phyloP scores from a whole-genome alignment of 2,888 invertebrate genomes.

The Diaphora mendica region DNA sequence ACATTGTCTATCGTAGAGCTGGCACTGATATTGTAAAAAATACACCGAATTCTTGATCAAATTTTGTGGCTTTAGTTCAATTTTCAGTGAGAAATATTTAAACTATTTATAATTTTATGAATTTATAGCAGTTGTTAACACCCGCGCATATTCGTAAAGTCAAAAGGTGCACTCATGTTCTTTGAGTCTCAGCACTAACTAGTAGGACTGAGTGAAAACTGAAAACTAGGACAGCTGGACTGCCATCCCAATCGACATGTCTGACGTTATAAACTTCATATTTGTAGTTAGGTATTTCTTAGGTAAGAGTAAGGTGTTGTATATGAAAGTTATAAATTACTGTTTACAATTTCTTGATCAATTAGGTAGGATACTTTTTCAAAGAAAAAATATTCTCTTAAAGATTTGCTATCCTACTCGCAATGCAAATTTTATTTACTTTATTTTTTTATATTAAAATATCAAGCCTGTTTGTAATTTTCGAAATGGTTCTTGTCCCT shows the following conservation, averaged over 20 bases:
- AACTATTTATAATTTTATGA: background rate
- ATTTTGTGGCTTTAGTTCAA: background rate
- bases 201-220: conserved; percentile 13
- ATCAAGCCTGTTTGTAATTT: background rate
- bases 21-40: background rate
- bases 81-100: background rate
- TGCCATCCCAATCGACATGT: conserved; percentile 40
- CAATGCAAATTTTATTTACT: too few species aligned
- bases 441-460: too few species aligned
- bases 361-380: too few species aligned
- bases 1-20: background rate
- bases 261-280: conserved; percentile 34
- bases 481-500: background rate
- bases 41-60: background rate
- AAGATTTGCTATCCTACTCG: too few species aligned
- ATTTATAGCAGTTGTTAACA: background rate
- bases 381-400: too few species aligned
- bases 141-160: background rate
- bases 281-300: conserved; percentile 31
- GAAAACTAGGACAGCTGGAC: conserved; percentile 48
- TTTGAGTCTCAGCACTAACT: conserved; percentile 13
- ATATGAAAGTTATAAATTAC: background rate
- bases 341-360: too few species aligned
- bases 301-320: background rate
- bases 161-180: conserved; percentile 9